Evolutionary conservation across 35 echinoderm and acorn worm species (phyloP), one percentile per base, ranked within the genome.

Genomic region (Diadema setosum): DNA sequence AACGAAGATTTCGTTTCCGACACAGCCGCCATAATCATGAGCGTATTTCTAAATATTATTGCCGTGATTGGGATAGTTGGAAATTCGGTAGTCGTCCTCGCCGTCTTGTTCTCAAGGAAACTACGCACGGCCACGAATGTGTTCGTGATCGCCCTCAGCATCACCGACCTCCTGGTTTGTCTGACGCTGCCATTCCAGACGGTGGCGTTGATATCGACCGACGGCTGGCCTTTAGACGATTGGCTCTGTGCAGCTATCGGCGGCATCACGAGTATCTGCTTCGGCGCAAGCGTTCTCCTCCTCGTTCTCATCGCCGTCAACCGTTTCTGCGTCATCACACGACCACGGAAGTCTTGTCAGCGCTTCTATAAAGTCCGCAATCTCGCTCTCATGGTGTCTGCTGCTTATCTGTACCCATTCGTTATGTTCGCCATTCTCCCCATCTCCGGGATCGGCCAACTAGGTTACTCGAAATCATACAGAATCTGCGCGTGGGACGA

Each of bases 91-190:
- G 94, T 96, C 5, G 82, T 96, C 21, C 32, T 96, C 20, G 58
- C 84, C 2, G 89, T 96, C 0, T 18, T 89, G n/a, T 56, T 92
- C 39, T 92, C 89, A 0, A 45, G 87, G 18, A 96, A 92, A 37
- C 70, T 96, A 32, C 85, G 61, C 20, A 96, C 78, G 4, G 89
- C 36, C 29, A 95, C 90, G 15, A 92, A 96, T 39, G 90, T 36
- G 18, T 92, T 96, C 45, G 90, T 96, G 15, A 56, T 91, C 42
- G 91, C 91, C 75, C 76, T 96, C 5, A 85, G 90, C n/a, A 41
- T 83, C 5, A 85, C 94, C 0, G 94, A 96, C 52, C 60, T 96
- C 5, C 21, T 84, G 33, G 87, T 85, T 1, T 91, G 90, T 0
- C 25, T 91, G 16, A 84, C 84, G 16, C 57, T 84, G 4, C 94